Percentiles rank a stretch among this genome's conserved stretches.
phyloP scores from a whole-genome alignment of 1,140 invertebrate species.

The Orchestia grillus region DNA sequence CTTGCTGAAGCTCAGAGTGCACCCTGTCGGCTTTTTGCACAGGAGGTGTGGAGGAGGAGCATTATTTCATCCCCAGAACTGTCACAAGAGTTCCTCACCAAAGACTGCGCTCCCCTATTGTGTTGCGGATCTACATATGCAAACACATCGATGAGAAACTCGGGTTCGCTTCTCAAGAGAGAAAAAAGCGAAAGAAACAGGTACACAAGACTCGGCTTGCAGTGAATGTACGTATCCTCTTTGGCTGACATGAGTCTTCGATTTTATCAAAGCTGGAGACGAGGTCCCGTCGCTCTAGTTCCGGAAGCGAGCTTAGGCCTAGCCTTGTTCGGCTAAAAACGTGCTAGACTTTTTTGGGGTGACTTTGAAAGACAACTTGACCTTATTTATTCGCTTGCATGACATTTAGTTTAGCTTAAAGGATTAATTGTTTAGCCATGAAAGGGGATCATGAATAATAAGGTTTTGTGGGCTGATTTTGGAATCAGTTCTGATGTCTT shows the following conservation, averaged over 20 bases:
- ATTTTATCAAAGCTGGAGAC: slow-evolving; percentile 1
- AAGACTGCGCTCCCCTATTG: not conserved
- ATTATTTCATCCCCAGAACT: not conserved
- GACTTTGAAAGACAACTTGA: no score
- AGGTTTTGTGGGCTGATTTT: no score
- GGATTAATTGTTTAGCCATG: no score
- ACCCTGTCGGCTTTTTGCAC: not conserved
- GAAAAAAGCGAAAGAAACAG: not conserved
- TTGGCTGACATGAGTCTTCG: not conserved
- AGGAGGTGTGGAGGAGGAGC: not conserved
- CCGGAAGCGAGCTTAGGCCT: not conserved
- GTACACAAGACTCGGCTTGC: not conserved
- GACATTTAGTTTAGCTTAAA: no score
- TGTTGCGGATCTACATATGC: slow-evolving; percentile 47
- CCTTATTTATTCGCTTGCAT: no score
- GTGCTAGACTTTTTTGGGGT: not conserved
- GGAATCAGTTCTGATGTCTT: no score
- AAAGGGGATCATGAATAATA: no score
- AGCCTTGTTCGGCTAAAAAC: not conserved
- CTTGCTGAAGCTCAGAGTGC: not conserved
- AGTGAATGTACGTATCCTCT: not conserved
- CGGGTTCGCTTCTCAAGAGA: not conserved
- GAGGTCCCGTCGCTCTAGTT: not conserved
- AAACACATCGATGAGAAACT: slow-evolving; percentile 28
- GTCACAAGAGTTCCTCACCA: not conserved